phyloP scores from a whole-genome alignment of 2,888 invertebrate genomes.

The Terebella lapidaria region DNA sequence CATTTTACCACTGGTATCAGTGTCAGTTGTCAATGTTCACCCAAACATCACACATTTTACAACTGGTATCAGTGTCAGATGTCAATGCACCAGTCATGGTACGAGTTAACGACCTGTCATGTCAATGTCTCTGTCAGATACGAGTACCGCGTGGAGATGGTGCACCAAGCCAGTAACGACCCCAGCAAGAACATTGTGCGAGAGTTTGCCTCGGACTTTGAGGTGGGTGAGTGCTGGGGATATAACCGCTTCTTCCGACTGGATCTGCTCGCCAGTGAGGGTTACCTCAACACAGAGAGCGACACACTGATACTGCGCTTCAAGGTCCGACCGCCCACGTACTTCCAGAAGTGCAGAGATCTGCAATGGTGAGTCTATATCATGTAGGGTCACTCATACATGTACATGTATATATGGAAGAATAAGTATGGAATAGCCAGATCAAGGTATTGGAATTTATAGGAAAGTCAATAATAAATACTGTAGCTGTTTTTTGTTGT shows the following conservation, averaged over 20 bases:
- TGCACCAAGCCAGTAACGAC: slow-evolving; percentile 81
- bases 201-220: slow-evolving; percentile 92
- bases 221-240: slow-evolving; percentile 94
- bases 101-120: too few species aligned
- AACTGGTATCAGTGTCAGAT: too few species aligned
- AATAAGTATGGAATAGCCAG: too few species aligned
- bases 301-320: slow-evolving; percentile 81
- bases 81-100: too few species aligned
- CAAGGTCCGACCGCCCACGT: slow-evolving; percentile 88
- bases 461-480: too few species aligned
- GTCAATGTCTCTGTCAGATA: too few species aligned
- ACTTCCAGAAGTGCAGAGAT: slow-evolving; percentile 87
- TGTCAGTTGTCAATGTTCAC: too few species aligned
- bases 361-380: slow-evolving; percentile 60
- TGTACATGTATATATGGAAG: background rate
- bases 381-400: too few species aligned
- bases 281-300: slow-evolving; percentile 76
- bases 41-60: too few species aligned
- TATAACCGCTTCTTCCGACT: slow-evolving; percentile 89
- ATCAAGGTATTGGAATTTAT: too few species aligned
- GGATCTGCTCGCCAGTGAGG: slow-evolving; percentile 83
- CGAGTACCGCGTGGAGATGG: slow-evolving; percentile 76
- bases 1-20: too few species aligned
- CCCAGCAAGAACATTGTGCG: slow-evolving; percentile 72
- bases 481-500: too few species aligned